phyloP scores from a whole-genome alignment of 1,140 invertebrate genomes.

The Tenebrio molitor region DNA sequence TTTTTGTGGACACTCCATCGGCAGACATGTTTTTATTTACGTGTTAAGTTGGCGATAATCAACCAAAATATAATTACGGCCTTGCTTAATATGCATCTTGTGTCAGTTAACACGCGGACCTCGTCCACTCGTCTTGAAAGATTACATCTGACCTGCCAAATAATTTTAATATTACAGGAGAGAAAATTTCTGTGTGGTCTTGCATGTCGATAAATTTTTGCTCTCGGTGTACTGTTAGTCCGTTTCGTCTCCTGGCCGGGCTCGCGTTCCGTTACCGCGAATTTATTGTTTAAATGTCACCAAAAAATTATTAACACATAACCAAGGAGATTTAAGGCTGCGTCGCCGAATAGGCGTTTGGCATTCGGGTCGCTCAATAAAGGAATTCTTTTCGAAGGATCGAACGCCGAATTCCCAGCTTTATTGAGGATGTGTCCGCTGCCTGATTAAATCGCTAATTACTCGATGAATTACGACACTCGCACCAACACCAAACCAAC shows the following conservation, averaged over 20 bases:
- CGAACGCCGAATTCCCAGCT: not conserved
- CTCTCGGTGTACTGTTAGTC: slow-evolving; percentile 2
- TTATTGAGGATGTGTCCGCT: not conserved
- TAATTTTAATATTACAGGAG: not conserved
- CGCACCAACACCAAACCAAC: not conserved
- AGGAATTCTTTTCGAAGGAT: not conserved
- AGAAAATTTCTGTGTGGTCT: slow-evolving; percentile 8
- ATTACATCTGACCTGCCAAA: slow-evolving; percentile 10
- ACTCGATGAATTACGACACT: not conserved
- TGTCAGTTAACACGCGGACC: not conserved
- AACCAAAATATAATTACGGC: not conserved
- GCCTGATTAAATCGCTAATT: not conserved
- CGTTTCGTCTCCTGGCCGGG: not conserved
- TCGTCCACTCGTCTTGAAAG: not conserved
- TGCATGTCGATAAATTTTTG: slow-evolving; percentile 7
- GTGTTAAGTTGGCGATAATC: not conserved
- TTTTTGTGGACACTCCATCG: too few species aligned
- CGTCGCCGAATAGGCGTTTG: not conserved
- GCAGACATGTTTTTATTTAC: not conserved
- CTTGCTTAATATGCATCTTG: too few species aligned
- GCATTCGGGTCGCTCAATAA: not conserved
- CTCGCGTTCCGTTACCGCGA: not conserved
- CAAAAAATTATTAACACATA: not conserved
- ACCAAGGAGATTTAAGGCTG: not conserved
- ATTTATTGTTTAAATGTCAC: not conserved